Evolutionary conservation across 2,888 invertebrate genomes (phyloP), one percentile per base, ranked within the genome.

Genomic region (Caenorhabditis panamensis): DNA sequence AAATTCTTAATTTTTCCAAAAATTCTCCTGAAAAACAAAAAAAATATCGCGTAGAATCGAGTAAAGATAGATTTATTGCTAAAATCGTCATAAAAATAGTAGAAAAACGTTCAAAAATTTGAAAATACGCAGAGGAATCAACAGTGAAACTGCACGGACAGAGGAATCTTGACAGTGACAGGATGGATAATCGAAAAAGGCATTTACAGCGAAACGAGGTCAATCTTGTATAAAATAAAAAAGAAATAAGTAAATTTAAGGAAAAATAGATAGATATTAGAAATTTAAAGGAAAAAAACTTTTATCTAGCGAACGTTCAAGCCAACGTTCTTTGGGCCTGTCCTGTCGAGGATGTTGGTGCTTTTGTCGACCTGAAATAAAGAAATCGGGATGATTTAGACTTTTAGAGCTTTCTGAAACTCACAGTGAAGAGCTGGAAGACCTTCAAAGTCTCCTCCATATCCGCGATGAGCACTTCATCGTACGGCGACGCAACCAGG

Each of bases 381-480:
- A 44, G 24, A 44, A 9, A 31, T 31, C 9, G 4, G 31, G 31
- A 31, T n/a, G n/a, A 31, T 31, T 31, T 9, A 31, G 31, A 31
- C 4, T 31, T 31, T 9, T 6, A 9, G 9, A 31, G 31, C 4
- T 9, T 4, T 31, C 31, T 6, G 31, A 31, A 26, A 49, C 59
- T 51, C 37, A 75, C 81, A 0, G 53, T 63, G 58, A 81, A 81
- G 8, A 81, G 36, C 37, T 71, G 66, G 64, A 72, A 81, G 16
- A 81, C 76, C 51, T 81, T 81, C 28, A 81, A n/a, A 3, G 81
- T 81, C 41, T 81, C 81, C 24, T 81, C 81, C 77, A 77, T 77
- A 36, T 81, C 81, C n/a, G 54, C 63, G n/a, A 73, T 63, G 20
- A 81, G 56, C 22, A 81, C 77, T 47, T 81, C 81, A 28, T 77